phyloP scores from a whole-genome alignment of 2,113 vertebrate species.

The Garra rufa region DNA sequence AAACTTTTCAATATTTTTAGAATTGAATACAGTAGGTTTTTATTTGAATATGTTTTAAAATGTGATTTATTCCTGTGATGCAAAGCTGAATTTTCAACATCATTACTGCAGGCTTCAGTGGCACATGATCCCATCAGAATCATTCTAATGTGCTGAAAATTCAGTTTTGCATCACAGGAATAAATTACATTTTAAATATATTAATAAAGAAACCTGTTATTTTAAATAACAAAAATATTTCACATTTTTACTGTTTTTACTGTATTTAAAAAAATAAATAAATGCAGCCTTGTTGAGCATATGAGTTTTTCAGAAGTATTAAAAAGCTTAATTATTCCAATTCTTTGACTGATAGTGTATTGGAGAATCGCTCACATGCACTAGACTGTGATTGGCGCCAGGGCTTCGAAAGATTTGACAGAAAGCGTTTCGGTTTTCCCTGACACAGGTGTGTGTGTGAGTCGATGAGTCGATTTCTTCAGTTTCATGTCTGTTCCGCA shows the following conservation, averaged over 20 bases:
- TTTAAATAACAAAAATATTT: too few relatives aligned
- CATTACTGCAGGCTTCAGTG: not conserved
- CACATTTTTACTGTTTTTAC: not conserved
- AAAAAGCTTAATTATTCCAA: not conserved
- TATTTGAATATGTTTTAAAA: not conserved
- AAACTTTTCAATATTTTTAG: not conserved
- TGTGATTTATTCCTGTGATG: not conserved
- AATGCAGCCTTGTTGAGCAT: not conserved
- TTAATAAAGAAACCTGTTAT: too few relatives aligned
- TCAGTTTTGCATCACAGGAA: too few relatives aligned
- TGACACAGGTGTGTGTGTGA: conserved; percentile 60
- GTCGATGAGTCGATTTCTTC: conserved; percentile 47
- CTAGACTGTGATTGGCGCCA: conserved; percentile 27
- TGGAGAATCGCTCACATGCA: not conserved
- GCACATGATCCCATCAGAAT: not conserved
- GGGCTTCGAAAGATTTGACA: conserved; percentile 48
- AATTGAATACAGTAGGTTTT: not conserved
- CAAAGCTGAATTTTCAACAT: not conserved
- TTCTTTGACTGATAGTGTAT: not conserved
- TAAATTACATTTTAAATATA: too few relatives aligned
- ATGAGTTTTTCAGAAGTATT: not conserved
- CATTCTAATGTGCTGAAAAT: not conserved
- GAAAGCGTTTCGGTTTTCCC: conserved; percentile 63
- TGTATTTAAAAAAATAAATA: not conserved
- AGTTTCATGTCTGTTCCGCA: conserved; percentile 39